Evolutionary conservation across 2,113 vertebrate species (phyloP).

Genomic region (Lethenteron reissneri): DNA sequence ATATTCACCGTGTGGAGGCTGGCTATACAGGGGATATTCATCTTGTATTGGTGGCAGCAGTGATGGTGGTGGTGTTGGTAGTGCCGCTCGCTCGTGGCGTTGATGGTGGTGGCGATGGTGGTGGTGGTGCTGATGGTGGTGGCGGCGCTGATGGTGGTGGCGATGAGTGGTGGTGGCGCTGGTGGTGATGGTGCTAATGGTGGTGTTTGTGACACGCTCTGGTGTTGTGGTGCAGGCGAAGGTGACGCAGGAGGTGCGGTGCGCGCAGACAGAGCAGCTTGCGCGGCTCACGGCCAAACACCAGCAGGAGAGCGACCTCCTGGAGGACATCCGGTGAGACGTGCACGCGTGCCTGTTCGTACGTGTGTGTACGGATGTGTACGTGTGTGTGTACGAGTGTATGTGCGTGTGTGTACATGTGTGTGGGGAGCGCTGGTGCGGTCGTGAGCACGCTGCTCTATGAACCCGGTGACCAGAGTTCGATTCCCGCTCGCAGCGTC

Average conservation of each 20-base stretch:
- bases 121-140: neutral
- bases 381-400: no score
- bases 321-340: conserved; percentile 59
- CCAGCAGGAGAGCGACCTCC: conserved; percentile 42
- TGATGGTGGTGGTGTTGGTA: neutral
- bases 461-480: no score
- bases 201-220: neutral
- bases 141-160: neutral
- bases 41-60: neutral
- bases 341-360: no score
- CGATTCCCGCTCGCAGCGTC: no score
- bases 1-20: no score
- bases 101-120: neutral
- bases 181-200: neutral
- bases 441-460: no score
- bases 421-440: no score
- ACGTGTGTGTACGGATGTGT: no score
- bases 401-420: no score
- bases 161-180: neutral
- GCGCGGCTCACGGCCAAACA: conserved; percentile 43
- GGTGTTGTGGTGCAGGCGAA: conserved; percentile 29
- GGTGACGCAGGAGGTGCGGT: conserved; percentile 50
- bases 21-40: neutral
- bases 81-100: neutral
- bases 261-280: conserved; percentile 47